phyloP scores from a whole-genome alignment of 2,888 invertebrate genomes.

The Spodoptera exigua region DNA sequence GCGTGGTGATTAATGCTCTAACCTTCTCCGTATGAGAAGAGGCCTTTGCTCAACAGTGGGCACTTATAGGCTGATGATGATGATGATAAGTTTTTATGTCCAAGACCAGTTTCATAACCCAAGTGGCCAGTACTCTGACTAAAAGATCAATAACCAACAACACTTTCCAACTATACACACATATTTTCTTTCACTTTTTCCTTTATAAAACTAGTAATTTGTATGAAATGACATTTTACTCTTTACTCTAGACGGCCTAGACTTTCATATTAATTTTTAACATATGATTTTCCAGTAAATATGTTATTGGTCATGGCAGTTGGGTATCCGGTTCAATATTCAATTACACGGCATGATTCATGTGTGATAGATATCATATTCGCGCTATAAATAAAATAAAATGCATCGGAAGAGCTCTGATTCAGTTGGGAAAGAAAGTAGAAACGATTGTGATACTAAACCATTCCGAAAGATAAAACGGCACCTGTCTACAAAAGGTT shows the following conservation, averaged over 20 bases:
- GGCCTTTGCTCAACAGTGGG: no score
- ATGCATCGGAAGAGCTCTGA: slow-evolving; percentile 27
- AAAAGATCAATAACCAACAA: background rate
- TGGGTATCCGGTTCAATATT: slow-evolving; percentile 35
- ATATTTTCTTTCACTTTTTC: slow-evolving; percentile 30
- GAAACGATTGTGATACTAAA: slow-evolving; percentile 3
- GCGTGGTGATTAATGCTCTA: no score
- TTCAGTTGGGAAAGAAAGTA: slow-evolving; percentile 20
- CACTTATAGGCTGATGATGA: no score
- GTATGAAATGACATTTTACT: slow-evolving; percentile 3
- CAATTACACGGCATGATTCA: slow-evolving; percentile 32
- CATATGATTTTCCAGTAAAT: slow-evolving; percentile 15
- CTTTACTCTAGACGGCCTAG: background rate
- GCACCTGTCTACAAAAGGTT: slow-evolving; percentile 3
- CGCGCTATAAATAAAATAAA: slow-evolving; percentile 25
- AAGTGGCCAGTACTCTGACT: no score
- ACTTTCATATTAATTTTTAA: slow-evolving; percentile 31
- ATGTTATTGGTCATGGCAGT: slow-evolving; percentile 38
- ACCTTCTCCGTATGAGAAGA: no score
- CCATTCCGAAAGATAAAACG: slow-evolving; percentile 3
- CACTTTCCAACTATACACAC: slow-evolving; percentile 14
- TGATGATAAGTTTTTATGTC: no score
- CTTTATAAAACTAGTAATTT: slow-evolving; percentile 8
- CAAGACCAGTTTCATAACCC: no score
- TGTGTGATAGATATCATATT: slow-evolving; percentile 27